Conservation (phyloP, 2,797 vertebrate genomes). For the Peromyscus aztecus region DNA sequence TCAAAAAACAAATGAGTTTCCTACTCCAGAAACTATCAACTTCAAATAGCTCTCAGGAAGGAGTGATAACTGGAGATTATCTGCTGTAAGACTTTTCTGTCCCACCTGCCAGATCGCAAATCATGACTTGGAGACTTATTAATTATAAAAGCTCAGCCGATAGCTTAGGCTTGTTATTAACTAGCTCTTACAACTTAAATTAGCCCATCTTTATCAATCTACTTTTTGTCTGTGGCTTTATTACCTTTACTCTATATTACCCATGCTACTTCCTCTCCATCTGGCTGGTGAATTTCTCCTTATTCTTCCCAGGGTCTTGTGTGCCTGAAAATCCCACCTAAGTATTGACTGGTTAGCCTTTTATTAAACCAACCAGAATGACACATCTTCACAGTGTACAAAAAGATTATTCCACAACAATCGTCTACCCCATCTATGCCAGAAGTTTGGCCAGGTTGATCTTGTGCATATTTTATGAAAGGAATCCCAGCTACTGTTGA, state of each 20-base stretch:
- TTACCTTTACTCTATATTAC: not conserved
- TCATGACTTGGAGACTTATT: not conserved
- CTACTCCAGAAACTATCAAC: not conserved
- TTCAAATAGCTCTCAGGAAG: not conserved
- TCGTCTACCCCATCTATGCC: not conserved
- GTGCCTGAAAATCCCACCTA: not conserved
- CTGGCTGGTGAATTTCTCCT: not conserved
- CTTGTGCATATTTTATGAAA: not conserved
- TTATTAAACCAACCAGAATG: not conserved
- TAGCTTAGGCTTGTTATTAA: not conserved
- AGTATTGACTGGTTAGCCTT: not conserved
- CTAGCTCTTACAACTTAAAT: not conserved
- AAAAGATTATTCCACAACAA: not conserved
- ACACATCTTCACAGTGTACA: not conserved
- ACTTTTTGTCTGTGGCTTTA: not conserved
- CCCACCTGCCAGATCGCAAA: not conserved
- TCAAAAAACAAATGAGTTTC: not conserved
- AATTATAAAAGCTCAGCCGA: not conserved
- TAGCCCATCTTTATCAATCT: not conserved
- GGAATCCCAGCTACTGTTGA: not conserved
- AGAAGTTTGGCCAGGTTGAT: not conserved
- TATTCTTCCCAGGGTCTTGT: not conserved
- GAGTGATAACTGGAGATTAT: not conserved
- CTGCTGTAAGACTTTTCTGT: not conserved
- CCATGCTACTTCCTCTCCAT: not conserved